Base-by-base conservation (phyloP, 2,888 invertebrate genomes). In the Limnephilus auricula region DNA sequence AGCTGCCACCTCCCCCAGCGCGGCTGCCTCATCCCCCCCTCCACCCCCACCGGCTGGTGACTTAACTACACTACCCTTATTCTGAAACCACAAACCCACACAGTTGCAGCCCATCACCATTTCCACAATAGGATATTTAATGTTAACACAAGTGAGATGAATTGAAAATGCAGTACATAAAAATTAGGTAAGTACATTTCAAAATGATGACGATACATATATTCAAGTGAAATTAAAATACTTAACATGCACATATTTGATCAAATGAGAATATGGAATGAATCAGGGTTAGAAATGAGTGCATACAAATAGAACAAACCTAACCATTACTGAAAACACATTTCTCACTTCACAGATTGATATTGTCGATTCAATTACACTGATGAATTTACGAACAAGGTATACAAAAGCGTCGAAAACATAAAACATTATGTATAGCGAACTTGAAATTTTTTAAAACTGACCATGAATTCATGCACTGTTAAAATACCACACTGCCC, bases 51-150 rank as follows among this genome's bases (percentile, higher is more conserved):
- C 86, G 40, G 89, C 89, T 79, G 92, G 91, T 15, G 92, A 92
- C 88, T 93, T 93, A 90, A 91, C 91, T 92, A 92, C 90, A 92
- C 84, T 93, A 92, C 92, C 92, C 89, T 93, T 93, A 93, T 93
- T 93, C 93, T 93, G 93, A 92, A 93, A 93, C 92, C 92, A 93
- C 80, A 91, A 89, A 82, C 91, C 91, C 91, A 45, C 34, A 79
- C 45, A 31, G 31, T 85, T 90, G 79, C 45, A 90, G 90, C 90
- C 92, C 92, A 84, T 91, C 91, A 92, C 92, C 92, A 18, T 83
- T 83, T 90, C 31, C 87, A 34, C 78, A 88, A 79, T 30, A 82
- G 25, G 82, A 86, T 45, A 30, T 86, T 30, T n/a, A 86, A 86
- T 65, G 86, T 86, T 86, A 86, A 45, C 82, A 65, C 50, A 89